Base-by-base conservation (phyloP, 2,113 vertebrate genomes). In the Pituophis catenifer region DNA sequence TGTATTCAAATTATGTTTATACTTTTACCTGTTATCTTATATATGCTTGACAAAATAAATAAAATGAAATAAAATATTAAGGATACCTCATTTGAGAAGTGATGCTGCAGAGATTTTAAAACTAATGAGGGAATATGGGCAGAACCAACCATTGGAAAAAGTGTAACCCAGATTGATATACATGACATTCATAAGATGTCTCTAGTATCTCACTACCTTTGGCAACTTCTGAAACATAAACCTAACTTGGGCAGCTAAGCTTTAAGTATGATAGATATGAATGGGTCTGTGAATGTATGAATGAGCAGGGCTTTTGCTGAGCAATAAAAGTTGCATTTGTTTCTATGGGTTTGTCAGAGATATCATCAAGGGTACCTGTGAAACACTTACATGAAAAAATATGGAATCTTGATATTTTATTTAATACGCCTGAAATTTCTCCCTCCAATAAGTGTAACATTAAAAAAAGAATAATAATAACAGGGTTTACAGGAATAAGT, bases 391-490 rank as follows among this genome's bases (percentile, higher is more conserved):
- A 44, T 44, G 88, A 29, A 48, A 33, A 90, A 62, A 5, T 85
- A 75, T 94, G 95, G 88, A 0, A 90, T 6, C 92, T 24, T 48
- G 88, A 89, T 53, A 50, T 11, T 91, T 95, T 92, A 57, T 75
- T 93, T 59, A 93, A 93, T 48, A 5, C 23, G 44, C 1, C 29
- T 2, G 91, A 92, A 87, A 94, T 93, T 55, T n/a, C 38, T 15
- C 12, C 23, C 9, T 59, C 21, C 87, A 26, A 26, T 86, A 59
- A 95, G 93, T n/a, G 48, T 86, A 88, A 11, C 44, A 54, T 62
- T 85, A n/a, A 50, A 91, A 13, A 17, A 52, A 1, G 50, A 53
- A 87, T 52, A 53, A 91, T 38, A 2, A 90, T 26, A 81, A 55
- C 21, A 86, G 1, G 0, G 21, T 1, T 11, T 94, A 17, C 38